Percentiles rank a stretch among this genome's conserved stretches.
These are phyloP conservation scores for Ictalurus punctatus DNA, from an alignment of 2,113 vertebrate species.

Conservation along the genomic window DNA sequence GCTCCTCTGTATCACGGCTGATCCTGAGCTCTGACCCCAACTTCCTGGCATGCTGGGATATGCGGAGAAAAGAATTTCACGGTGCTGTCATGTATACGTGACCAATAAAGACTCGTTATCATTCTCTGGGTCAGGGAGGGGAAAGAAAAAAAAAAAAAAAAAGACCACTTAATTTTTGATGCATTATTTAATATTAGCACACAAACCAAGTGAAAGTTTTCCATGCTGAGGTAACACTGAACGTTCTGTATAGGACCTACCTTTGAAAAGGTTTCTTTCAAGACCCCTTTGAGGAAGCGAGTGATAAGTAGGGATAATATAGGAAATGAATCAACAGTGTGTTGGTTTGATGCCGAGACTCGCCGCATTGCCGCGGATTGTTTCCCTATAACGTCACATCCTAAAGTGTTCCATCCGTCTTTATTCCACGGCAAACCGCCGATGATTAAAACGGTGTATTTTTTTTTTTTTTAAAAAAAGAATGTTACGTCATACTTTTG, in stretches of 20 bases:
- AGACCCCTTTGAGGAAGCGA: background rate
- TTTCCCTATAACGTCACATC: background rate
- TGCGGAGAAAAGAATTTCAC: too few relatives aligned
- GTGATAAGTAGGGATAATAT: background rate
- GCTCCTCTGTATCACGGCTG: too few relatives aligned
- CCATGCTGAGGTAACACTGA: background rate
- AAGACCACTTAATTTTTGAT: background rate
- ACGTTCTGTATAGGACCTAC: background rate
- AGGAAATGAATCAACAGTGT: background rate
- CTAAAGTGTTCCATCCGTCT: too few relatives aligned
- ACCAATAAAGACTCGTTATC: too few relatives aligned
- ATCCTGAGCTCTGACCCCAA: too few relatives aligned
- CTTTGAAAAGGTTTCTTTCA: background rate
- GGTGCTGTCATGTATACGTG: too few relatives aligned
- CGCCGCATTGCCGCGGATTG: too few relatives aligned
- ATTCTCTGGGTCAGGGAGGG: background rate
- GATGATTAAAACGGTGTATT: background rate
- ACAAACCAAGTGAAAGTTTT: background rate
- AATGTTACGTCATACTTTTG: too few relatives aligned
- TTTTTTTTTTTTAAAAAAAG: background rate
- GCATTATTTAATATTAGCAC: background rate
- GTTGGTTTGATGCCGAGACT: background rate
- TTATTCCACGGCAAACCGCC: background rate
- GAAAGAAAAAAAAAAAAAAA: background rate
- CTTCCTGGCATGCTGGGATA: too few relatives aligned